Evolutionary conservation across 1,140 invertebrate species (phyloP).

Genomic region (Seison nebaliae): DNA sequence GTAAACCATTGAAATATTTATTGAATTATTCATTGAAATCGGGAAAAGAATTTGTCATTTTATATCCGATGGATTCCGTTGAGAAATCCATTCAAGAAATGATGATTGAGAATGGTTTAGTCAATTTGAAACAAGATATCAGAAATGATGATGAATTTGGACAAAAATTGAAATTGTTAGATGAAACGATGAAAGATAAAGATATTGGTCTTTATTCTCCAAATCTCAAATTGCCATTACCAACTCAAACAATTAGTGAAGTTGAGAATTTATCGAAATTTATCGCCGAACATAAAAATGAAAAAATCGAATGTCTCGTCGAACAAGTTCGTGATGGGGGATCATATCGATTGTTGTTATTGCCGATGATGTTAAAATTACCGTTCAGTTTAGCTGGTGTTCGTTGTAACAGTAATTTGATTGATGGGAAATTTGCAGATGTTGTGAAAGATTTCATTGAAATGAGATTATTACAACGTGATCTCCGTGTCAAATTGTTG

Average conservation of each 20-base stretch:
- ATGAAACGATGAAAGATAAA: too few species aligned
- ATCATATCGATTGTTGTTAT: slow-evolving; percentile 56
- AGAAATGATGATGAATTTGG: too few species aligned
- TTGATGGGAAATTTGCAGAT: slow-evolving; percentile 44
- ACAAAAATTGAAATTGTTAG: too few species aligned
- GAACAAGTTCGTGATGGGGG: slow-evolving; percentile 86
- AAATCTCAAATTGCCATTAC: slow-evolving; percentile 54
- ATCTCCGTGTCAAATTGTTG: slow-evolving; percentile 68
- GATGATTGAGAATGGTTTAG: too few species aligned
- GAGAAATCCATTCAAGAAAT: too few species aligned
- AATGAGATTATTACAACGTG: slow-evolving; percentile 57
- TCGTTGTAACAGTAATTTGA: slow-evolving; percentile 42
- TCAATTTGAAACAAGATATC: too few species aligned
- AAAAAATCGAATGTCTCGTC: slow-evolving; percentile 42
- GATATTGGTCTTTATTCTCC: slow-evolving; percentile 41
- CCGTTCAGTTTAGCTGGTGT: slow-evolving; percentile 67
- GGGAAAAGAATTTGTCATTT: not conserved
- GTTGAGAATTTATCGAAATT: slow-evolving; percentile 4
- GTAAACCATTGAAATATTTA: too few species aligned
- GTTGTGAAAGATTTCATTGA: slow-evolving; percentile 73
- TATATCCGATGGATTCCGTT: too few species aligned
- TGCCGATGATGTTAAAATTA: slow-evolving; percentile 57
- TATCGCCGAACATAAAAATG: slow-evolving; percentile 6
- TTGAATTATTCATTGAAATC: too few species aligned
- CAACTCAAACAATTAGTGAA: not conserved